Conservation (phyloP, 1,140 invertebrate species). For the Drosophila parabipectinata region DNA sequence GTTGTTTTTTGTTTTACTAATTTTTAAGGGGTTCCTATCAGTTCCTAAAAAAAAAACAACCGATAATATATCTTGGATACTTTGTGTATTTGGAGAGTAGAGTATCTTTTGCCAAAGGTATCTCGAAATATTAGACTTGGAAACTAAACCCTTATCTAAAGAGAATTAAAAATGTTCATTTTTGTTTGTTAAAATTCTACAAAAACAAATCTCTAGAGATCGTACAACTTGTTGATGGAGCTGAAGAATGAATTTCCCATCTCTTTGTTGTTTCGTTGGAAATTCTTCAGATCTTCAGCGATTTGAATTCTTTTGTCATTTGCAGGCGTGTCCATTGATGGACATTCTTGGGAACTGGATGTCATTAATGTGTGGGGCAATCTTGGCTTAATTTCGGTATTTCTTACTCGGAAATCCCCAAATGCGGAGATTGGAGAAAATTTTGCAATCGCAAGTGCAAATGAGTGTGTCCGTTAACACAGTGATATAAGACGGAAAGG, state of each 20-base stretch:
- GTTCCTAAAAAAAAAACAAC: no score
- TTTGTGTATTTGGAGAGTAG: not conserved
- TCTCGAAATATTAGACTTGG: no score
- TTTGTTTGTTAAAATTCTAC: no score
- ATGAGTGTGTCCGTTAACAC: slow-evolving; percentile 41
- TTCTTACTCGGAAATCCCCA: slow-evolving; percentile 51
- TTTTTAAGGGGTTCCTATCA: slow-evolving; percentile 6
- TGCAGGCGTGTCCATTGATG: slow-evolving; percentile 55
- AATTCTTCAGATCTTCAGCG: slow-evolving; percentile 42
- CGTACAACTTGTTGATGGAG: slow-evolving; percentile 42
- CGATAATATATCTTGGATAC: not conserved
- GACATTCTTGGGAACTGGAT: slow-evolving; percentile 72
- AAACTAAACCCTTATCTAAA: no score
- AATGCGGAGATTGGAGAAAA: slow-evolving; percentile 7
- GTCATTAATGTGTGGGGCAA: slow-evolving; percentile 71
- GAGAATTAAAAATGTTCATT: not conserved
- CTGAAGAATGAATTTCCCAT: slow-evolving; percentile 21
- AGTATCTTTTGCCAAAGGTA: not conserved
- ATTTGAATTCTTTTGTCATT: slow-evolving; percentile 31
- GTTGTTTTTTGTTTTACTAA: slow-evolving; percentile 45
- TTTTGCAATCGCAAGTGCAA: slow-evolving; percentile 49
- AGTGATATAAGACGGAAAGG: slow-evolving; percentile 13
- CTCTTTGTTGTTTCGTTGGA: slow-evolving; percentile 46
- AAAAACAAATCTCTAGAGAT: not conserved
- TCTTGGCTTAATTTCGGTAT: slow-evolving; percentile 34